Evolutionary conservation across 2,113 vertebrate genomes (phyloP).

Genomic region (Fukomys damarensis): DNA sequence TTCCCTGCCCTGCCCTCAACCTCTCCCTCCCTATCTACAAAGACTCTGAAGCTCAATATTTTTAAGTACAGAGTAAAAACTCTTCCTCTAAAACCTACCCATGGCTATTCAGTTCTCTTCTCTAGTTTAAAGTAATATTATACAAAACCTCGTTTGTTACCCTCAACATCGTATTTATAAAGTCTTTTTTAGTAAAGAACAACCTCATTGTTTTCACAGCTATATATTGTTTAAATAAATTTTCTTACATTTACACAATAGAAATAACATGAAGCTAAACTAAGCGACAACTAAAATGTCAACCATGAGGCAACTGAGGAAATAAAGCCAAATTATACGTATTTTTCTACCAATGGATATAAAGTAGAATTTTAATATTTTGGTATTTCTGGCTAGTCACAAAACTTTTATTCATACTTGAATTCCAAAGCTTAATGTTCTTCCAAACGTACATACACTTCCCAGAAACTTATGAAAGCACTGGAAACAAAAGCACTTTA

Average conservation of each 20-base stretch:
- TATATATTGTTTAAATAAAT: not conserved
- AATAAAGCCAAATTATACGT: not conserved
- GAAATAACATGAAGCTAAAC: not conserved
- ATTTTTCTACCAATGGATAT: not conserved
- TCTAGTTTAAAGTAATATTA: not conserved
- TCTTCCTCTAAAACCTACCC: not conserved
- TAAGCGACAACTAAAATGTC: not conserved
- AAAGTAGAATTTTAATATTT: not conserved
- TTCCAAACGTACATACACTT: not conserved
- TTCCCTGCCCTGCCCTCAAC: too few species aligned
- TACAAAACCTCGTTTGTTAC: not conserved
- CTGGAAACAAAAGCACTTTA: not conserved
- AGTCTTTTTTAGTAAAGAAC: not conserved
- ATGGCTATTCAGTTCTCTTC: conserved; percentile 1
- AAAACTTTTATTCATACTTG: conserved; percentile 16
- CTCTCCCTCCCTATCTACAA: too few species aligned
- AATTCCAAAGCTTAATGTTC: conserved; percentile 9
- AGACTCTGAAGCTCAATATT: too few species aligned
- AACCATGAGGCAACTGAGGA: conserved; percentile 15
- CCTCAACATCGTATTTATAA: not conserved
- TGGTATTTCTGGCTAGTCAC: not conserved
- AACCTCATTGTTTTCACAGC: not conserved
- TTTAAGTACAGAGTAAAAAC: conserved; percentile 5
- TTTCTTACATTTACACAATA: not conserved
- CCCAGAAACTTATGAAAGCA: not conserved